Conservation (phyloP, 2,113 vertebrate genomes). For the Recurvirostra avosetta region DNA sequence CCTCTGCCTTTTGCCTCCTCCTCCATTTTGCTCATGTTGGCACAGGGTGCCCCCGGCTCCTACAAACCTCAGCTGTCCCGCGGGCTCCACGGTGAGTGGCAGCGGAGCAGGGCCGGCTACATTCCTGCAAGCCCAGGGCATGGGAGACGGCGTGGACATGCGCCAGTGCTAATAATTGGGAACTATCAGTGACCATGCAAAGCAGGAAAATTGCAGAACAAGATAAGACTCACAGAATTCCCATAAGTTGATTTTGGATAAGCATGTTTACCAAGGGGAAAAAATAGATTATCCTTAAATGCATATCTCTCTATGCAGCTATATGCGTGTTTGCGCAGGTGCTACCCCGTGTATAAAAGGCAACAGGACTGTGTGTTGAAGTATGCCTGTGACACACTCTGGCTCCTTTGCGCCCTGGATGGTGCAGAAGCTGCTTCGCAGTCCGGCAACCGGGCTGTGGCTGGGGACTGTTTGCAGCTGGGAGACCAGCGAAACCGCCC, state of each 20-base stretch:
- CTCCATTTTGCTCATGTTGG: background rate
- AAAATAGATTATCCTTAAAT: background rate
- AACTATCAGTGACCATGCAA: background rate
- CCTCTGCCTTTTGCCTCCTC: background rate
- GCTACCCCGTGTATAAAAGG: accelerated
- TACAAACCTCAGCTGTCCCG: background rate
- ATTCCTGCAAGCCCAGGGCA: background rate
- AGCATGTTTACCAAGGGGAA: background rate
- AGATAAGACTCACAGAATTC: slow-evolving; percentile 26
- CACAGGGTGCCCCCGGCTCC: background rate
- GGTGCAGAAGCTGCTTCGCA: background rate
- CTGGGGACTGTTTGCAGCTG: background rate
- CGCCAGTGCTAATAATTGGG: slow-evolving; percentile 32
- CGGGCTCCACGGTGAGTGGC: background rate
- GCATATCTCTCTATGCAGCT: background rate
- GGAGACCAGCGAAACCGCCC: background rate
- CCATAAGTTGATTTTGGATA: slow-evolving; percentile 3
- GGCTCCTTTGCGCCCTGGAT: background rate
- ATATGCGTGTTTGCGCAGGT: accelerated
- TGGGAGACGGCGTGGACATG: background rate
- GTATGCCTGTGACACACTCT: background rate
- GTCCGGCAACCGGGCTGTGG: background rate
- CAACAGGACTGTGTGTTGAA: background rate
- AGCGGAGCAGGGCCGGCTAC: background rate
- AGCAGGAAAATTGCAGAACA: slow-evolving; percentile 42